Conservation (phyloP, 2,113 vertebrate species). For the Gymnorhina tibicen region DNA sequence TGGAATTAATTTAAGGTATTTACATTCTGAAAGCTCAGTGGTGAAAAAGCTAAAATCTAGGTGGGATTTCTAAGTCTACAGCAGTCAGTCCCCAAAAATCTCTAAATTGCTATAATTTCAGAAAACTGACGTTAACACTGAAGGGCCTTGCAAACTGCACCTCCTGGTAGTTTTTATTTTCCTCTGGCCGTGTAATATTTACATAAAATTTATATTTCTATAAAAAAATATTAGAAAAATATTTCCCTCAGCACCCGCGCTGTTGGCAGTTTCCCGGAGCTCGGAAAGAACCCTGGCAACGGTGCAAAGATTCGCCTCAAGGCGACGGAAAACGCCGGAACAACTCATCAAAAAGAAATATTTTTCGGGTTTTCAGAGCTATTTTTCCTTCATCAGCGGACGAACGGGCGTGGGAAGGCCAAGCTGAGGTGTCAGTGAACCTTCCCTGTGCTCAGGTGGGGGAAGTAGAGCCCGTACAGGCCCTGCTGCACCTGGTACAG, state of each 20-base stretch:
- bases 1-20: not conserved
- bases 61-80: not conserved
- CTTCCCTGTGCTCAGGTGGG: conserved; percentile 38
- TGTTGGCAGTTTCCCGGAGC: not conserved
- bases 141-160: not conserved
- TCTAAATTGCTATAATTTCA: not conserved
- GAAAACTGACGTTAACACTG: conserved; percentile 6
- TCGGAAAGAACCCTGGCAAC: not conserved
- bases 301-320: not conserved
- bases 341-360: not conserved
- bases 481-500: conserved; percentile 50
- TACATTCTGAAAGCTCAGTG: not conserved
- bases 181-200: not conserved
- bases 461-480: conserved; percentile 36
- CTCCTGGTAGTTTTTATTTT: not conserved
- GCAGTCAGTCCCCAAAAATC: not conserved
- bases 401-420: not conserved
- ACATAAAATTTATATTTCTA: not conserved
- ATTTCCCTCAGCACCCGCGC: not conserved
- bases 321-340: not conserved
- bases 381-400: conserved; percentile 3
- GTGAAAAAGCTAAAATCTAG: not conserved
- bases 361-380: not conserved
- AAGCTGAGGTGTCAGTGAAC: not conserved
- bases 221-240: not conserved